Evolutionary conservation across 2,888 invertebrate genomes (phyloP).

Genomic region (Pheosia tremula): DNA sequence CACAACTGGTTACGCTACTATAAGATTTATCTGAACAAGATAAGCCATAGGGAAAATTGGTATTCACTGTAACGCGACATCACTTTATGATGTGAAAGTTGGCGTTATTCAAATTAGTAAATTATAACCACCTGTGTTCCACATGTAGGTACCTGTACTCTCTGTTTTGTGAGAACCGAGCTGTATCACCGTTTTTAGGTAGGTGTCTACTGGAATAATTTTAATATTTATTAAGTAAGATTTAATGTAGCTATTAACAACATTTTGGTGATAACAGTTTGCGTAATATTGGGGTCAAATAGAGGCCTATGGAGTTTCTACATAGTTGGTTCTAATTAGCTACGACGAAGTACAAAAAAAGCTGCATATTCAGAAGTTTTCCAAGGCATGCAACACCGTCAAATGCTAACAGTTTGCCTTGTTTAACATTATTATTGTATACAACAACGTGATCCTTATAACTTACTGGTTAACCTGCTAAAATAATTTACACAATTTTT

Average conservation of each 20-base stretch:
- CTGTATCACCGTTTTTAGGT: constrained; percentile 19
- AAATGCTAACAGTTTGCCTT: too few relatives aligned
- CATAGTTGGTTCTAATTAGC: not conserved
- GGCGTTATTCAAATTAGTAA: constrained; percentile 35
- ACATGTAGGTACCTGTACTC: constrained; percentile 26
- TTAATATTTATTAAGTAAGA: constrained; percentile 6
- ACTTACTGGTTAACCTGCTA: too few relatives aligned
- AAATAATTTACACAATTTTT: too few relatives aligned
- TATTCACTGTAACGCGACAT: constrained; percentile 31
- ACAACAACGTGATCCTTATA: too few relatives aligned
- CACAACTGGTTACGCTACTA: constrained; percentile 28
- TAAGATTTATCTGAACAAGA: constrained; percentile 36
- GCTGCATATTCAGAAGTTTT: too few relatives aligned
- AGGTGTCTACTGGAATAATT: not conserved
- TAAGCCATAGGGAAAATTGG: constrained; percentile 32
- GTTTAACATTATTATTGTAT: too few relatives aligned
- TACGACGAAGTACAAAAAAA: too few relatives aligned
- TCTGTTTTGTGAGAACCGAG: constrained; percentile 31
- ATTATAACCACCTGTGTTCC: constrained; percentile 23
- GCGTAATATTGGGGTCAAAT: constrained; percentile 5
- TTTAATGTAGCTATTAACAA: constrained; percentile 11
- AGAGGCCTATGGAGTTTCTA: not conserved
- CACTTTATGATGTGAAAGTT: constrained; percentile 33
- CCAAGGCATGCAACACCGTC: too few relatives aligned
- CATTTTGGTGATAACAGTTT: constrained; percentile 10